These are phyloP conservation scores for Pterobdella sp. DNA, from an alignment of 2,888 invertebrate species.

Conservation along the genomic window DNA sequence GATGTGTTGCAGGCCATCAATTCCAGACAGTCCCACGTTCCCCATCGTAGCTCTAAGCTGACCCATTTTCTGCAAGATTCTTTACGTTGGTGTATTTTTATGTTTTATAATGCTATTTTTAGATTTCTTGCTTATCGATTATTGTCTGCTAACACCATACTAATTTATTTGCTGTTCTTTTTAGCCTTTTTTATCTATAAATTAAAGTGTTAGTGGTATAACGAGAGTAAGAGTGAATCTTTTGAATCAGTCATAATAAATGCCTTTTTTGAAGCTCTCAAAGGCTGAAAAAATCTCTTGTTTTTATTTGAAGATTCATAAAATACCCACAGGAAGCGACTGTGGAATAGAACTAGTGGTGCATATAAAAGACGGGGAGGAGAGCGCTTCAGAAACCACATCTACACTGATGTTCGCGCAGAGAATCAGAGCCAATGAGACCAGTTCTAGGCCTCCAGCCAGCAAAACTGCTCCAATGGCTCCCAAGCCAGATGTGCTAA, in stretches of 20 bases:
- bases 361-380: constrained; percentile 12
- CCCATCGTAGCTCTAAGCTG: constrained; percentile 29
- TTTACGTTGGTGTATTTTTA: constrained; percentile 10
- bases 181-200: no score
- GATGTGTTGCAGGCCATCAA: constrained; percentile 31
- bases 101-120: neutral
- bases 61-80: constrained; percentile 31
- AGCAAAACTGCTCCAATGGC: constrained; percentile 8
- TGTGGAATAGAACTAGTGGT: constrained; percentile 14
- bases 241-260: no score
- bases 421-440: constrained; percentile 21
- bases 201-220: no score
- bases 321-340: constrained; percentile 8
- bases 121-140: no score
- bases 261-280: no score
- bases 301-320: no score
- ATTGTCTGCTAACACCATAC: neutral
- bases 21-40: constrained; percentile 28
- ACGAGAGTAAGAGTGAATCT: no score
- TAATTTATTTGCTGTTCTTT: neutral
- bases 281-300: no score
- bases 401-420: constrained; percentile 30
- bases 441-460: neutral
- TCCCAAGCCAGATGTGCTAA: constrained; percentile 7
- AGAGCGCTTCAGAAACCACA: constrained; percentile 28